These are phyloP conservation scores for Tokudaia muenninki DNA, from an alignment of 2,797 vertebrate genomes.

Conservation along the genomic window DNA sequence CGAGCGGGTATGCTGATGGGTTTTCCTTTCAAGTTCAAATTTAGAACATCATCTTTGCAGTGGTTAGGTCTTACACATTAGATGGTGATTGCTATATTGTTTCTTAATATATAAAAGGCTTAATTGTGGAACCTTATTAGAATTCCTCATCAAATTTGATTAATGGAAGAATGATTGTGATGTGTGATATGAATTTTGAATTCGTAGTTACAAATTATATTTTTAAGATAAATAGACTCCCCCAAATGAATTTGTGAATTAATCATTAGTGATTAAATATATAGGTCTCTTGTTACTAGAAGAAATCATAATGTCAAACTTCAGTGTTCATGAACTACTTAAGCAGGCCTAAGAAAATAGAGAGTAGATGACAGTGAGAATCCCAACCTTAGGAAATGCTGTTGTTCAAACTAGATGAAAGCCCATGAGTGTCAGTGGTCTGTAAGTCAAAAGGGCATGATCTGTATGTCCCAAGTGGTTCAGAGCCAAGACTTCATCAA, in stretches of 20 bases:
- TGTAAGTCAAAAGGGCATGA: not conserved
- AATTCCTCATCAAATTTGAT: constrained; percentile 81
- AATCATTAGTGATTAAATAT: constrained; percentile 20
- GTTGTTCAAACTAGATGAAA: constrained; percentile 37
- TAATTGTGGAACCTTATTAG: constrained; percentile 78
- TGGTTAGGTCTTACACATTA: constrained; percentile 77
- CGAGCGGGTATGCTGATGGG: constrained; percentile 77
- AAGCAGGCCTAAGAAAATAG: constrained; percentile 12
- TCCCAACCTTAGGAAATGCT: not conserved
- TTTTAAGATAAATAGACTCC: constrained; percentile 56
- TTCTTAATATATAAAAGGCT: constrained; percentile 82
- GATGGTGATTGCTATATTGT: constrained; percentile 81
- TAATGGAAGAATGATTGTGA: constrained; percentile 77
- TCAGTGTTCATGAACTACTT: constrained; percentile 26
- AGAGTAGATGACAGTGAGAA: not conserved
- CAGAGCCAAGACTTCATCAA: constrained; percentile 29
- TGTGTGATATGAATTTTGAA: constrained; percentile 77
- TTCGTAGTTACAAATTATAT: constrained; percentile 63
- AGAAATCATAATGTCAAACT: constrained; percentile 19
- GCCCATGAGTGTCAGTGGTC: not conserved
- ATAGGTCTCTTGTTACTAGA: constrained; percentile 24
- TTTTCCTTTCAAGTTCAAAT: constrained; percentile 86
- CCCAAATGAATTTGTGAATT: constrained; percentile 53
- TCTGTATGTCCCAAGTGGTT: not conserved
- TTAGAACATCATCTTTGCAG: constrained; percentile 80